Evolutionary conservation across 2,113 vertebrate species (phyloP).

Genomic region (Leptobrachium ailaonicum): DNA sequence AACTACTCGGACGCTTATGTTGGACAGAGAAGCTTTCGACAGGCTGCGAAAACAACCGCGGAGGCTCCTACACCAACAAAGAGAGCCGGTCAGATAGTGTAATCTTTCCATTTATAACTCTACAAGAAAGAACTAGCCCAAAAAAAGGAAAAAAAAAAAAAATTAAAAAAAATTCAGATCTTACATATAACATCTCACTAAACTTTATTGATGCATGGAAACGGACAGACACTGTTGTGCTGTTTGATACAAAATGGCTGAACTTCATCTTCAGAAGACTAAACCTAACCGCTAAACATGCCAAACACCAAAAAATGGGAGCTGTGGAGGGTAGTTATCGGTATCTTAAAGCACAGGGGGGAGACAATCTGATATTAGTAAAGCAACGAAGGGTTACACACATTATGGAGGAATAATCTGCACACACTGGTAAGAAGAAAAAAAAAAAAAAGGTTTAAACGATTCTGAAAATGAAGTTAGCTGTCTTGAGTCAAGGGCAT

Average conservation of each 20-base stretch:
- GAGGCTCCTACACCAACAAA: slow-evolving; percentile 9
- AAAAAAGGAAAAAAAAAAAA: no score
- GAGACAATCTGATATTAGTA: slow-evolving; percentile 84
- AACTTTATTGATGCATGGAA: slow-evolving; percentile 82
- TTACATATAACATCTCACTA: slow-evolving; percentile 88
- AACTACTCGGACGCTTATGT: slow-evolving; percentile 66
- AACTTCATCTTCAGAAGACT: slow-evolving; percentile 87
- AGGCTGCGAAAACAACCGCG: not conserved
- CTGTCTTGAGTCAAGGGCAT: slow-evolving; percentile 79
- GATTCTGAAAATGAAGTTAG: slow-evolving; percentile 87
- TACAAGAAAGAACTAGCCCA: slow-evolving; percentile 83
- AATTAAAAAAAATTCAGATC: slow-evolving; percentile 76
- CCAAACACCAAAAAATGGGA: slow-evolving; percentile 81
- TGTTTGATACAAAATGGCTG: slow-evolving; percentile 84
- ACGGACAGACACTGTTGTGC: slow-evolving; percentile 85
- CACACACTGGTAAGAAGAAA: slow-evolving; percentile 61
- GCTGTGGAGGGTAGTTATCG: slow-evolving; percentile 64
- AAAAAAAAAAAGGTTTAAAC: slow-evolving; percentile 75
- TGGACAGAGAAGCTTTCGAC: not conserved
- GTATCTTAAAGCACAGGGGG: slow-evolving; percentile 80
- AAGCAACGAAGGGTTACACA: slow-evolving; percentile 87
- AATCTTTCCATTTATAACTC: slow-evolving; percentile 80
- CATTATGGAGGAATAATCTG: slow-evolving; percentile 79
- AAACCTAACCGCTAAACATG: slow-evolving; percentile 83
- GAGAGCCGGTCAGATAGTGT: slow-evolving; percentile 74